phyloP scores from a whole-genome alignment of 1,140 invertebrate species.

The Arctopsyche grandis region DNA sequence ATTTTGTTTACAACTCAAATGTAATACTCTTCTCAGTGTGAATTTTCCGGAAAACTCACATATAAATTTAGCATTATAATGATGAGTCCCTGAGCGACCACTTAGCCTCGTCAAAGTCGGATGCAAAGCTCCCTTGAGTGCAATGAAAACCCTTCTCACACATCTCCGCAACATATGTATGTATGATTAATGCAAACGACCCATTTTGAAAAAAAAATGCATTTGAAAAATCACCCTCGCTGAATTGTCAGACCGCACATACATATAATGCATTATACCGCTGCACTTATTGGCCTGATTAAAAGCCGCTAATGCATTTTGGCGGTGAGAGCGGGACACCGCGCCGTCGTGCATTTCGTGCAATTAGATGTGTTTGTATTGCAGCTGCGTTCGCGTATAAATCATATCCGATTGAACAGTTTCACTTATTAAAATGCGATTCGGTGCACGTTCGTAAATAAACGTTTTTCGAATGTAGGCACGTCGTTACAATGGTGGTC shows the following conservation, averaged over 20 bases:
- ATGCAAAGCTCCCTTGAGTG: background rate
- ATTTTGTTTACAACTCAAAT: too few species aligned
- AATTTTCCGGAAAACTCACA: too few species aligned
- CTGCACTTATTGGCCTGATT: conserved; percentile 38
- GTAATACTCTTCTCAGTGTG: too few species aligned
- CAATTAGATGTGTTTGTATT: conserved; percentile 25
- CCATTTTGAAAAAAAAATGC: too few species aligned
- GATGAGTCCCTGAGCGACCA: background rate
- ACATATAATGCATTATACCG: conserved; percentile 9
- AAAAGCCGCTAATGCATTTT: conserved; percentile 19
- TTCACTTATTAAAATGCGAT: background rate
- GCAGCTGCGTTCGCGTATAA: background rate
- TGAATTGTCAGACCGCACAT: background rate
- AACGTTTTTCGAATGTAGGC: too few species aligned
- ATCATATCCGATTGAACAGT: background rate
- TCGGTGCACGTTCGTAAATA: background rate
- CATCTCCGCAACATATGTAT: background rate
- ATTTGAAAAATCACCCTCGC: too few species aligned
- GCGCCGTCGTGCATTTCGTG: background rate
- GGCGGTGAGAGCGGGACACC: background rate
- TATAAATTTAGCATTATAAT: too few species aligned
- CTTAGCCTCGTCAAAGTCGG: background rate
- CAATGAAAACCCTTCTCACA: conserved; percentile 3
- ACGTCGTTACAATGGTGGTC: too few species aligned
- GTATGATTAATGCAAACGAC: background rate